Base-by-base conservation (phyloP, 2,888 invertebrate genomes). In the Clusia tigrina region DNA sequence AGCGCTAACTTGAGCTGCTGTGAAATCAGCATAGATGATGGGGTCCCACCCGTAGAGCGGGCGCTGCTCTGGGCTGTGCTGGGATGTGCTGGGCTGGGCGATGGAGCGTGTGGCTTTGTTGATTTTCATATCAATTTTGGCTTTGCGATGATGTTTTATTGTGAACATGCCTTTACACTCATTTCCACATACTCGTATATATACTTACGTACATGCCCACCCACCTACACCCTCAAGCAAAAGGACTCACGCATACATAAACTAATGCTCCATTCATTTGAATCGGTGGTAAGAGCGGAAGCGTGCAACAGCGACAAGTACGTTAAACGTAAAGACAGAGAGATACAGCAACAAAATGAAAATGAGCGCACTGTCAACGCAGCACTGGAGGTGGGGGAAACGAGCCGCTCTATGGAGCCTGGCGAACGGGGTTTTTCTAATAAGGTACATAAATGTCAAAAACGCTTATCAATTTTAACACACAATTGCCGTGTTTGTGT, bases 381-480 rank as follows among this genome's bases (percentile, higher is more conserved):
- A 32, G 32, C 6, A 12, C 32, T 9, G 32, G 6, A 6, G 32
- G 12, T 6, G 32, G 32, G 6, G 32, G 32, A 32, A n/a, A n/a
- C n/a, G 32, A 9, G 32, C 6, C 12, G 32, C 32, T 5, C 12
- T 32, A 12, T 12, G 42, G 3, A 15, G 42, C 42, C 15, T 42
- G 3, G 42, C 42, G 42, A 42, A 42, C n/a, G 42, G 42, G n/a
- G 42, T 42, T 42, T 52, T 62, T 61, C 48, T 26, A 53, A 61
- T 56, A 53, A 58, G 46, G 25, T 17, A 46, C 57, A 57, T 51
- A 57, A 62, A 37, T 71, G 71, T 68, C 67, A 74, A 67, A 70
- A 53, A 71, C 70, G 74, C 70, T 74, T 72, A 69, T 71, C 65
- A 65, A 64, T 67, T 69, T 58, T 60, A 69, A 22, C 48, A 48